Base-by-base conservation (phyloP, 2,888 invertebrate species). In the Sinotaia quadrata region DNA sequence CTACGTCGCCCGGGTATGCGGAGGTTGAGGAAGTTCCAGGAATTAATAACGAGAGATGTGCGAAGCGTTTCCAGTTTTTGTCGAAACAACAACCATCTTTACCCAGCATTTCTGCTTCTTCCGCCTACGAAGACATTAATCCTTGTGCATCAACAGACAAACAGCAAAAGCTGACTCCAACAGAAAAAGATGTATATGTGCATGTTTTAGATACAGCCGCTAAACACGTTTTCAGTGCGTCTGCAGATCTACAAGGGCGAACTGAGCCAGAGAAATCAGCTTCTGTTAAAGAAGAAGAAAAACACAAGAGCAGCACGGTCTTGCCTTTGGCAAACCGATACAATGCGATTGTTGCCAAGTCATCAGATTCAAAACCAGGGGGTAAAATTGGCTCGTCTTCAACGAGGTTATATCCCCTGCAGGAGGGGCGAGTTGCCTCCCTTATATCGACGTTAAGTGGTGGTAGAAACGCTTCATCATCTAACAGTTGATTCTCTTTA, bases 1-100 rank as follows among this genome's bases (percentile, higher is more conserved):
- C 70, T 2, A 52, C 67, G 34, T 70, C 70, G n/a, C 67, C 70
- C 0, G 70, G 67, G 1, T 70, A 70, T 52, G 70, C 70, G 4
- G 70, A 70, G 49, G 70, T 70, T 52, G 70, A 70, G 47, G 21
- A 52, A 56, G 31, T 41, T 44, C 24, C 57, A 2, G 24, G 12
- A 2, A 4, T 12, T 0, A 36, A 41, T 15, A 37, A 54, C 56
- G 44, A 54, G 21, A 65, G 52, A 31, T 24, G 24, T 1, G n/a
- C 21, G 5, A 51, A 10, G 33, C 44, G 56, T 12, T 56, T 56
- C n/a, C 65, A 56, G 33, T 65, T 65, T 27, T 56, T 41, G 12
- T 33, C 24, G 33, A 29, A 56, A 21, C 52, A 56, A 21, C 65
- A 47, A 8, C 31, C 56, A 0, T 41, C 65, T 1, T 44, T 54